These are phyloP conservation scores for Cetonia aurata DNA, from an alignment of 2,888 invertebrate genomes.

Conservation along the genomic window DNA sequence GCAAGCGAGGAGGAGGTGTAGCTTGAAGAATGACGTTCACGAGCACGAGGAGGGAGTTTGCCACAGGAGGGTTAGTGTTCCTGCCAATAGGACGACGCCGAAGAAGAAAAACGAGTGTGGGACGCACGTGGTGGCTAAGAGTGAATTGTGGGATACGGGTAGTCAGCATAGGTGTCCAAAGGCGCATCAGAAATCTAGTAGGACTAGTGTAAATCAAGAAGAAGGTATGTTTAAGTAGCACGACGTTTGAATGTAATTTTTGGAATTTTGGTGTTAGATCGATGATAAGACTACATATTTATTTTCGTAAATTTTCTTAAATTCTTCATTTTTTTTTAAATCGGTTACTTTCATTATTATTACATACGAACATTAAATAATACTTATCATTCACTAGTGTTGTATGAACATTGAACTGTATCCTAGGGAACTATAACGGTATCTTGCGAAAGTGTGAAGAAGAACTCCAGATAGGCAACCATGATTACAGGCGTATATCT, in stretches of 20 bases:
- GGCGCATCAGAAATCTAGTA: constrained; percentile 61
- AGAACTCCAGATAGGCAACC: no score
- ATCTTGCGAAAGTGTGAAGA: no score
- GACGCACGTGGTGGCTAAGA: constrained; percentile 66
- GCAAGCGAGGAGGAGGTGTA: constrained; percentile 45
- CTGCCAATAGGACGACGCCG: constrained; percentile 60
- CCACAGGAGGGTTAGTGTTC: constrained; percentile 60
- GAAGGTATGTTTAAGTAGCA: constrained; percentile 57
- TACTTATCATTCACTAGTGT: no score
- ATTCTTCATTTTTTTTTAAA: no score
- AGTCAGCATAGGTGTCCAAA: constrained; percentile 63
- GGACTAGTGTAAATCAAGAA: constrained; percentile 60
- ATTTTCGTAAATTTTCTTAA: no score
- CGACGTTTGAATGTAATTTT: neutral
- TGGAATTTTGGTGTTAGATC: neutral
- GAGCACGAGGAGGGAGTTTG: constrained; percentile 49
- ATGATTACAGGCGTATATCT: no score
- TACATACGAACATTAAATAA: no score
- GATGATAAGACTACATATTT: no score
- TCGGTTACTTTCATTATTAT: no score
- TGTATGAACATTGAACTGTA: no score
- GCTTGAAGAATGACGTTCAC: constrained; percentile 47
- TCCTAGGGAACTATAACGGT: no score
- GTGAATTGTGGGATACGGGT: constrained; percentile 67
- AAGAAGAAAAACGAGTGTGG: constrained; percentile 68